Evolutionary conservation across 2,888 invertebrate genomes (phyloP).

Genomic region (Pterostichus niger): DNA sequence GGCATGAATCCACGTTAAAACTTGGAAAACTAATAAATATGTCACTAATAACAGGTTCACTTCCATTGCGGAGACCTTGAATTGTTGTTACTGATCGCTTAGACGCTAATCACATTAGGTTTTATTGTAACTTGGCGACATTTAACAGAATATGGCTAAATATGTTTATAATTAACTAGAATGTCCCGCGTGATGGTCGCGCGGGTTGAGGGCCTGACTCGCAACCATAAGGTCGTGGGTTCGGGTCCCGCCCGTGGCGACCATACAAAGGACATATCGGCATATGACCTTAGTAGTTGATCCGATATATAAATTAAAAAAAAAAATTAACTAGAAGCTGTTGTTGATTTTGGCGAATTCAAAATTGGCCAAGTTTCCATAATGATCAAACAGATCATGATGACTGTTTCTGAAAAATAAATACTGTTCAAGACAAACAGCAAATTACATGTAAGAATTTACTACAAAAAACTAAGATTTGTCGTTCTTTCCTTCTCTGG

Average conservation of each 20-base stretch:
- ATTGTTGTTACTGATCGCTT: slow-evolving; percentile 1
- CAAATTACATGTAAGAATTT: background rate
- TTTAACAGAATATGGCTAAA: slow-evolving; percentile 7
- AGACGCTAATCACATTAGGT: background rate
- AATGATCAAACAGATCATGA: background rate
- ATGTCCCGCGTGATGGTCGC: too few relatives aligned
- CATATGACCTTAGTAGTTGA: too few relatives aligned
- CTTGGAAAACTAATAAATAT: slow-evolving; percentile 32
- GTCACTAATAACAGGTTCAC: slow-evolving; percentile 33
- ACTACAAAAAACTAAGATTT: background rate
- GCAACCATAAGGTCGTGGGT: too few relatives aligned
- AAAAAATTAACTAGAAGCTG: slow-evolving; percentile 14
- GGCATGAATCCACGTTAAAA: slow-evolving; percentile 13
- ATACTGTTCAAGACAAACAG: background rate
- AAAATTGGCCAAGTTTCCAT: slow-evolving; percentile 24
- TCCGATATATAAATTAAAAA: too few relatives aligned
- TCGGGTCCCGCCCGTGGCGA: too few relatives aligned
- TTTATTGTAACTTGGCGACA: background rate
- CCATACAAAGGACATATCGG: too few relatives aligned
- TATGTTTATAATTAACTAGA: slow-evolving; percentile 17
- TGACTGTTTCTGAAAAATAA: background rate
- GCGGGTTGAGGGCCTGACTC: too few relatives aligned
- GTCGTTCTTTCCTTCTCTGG: background rate
- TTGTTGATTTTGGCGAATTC: slow-evolving; percentile 3
- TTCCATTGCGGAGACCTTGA: slow-evolving; percentile 7